Percentiles rank a stretch among this genome's conserved stretches.
phyloP scores from a whole-genome alignment of 1,140 invertebrate species.

The Pentalonia nigronervosa region DNA sequence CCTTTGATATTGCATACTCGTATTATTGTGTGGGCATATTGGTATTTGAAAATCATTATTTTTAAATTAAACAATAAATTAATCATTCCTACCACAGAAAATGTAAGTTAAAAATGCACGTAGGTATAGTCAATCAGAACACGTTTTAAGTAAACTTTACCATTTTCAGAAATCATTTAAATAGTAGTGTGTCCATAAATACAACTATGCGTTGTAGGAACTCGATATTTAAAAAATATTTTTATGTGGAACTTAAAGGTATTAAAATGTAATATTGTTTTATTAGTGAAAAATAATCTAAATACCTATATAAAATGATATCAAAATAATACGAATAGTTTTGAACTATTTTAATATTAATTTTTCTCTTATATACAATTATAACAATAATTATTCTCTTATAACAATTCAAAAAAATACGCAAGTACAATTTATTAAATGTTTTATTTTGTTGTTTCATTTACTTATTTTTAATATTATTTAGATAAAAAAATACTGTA shows the following conservation, averaged over 20 bases:
- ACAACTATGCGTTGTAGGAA: not conserved
- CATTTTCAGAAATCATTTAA: no score
- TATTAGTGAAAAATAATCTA: not conserved
- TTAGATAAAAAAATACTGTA: not conserved
- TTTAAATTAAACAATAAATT: not conserved
- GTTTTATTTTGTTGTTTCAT: not conserved
- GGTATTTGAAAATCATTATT: not conserved
- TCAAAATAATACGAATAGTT: not conserved
- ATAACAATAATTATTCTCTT: not conserved
- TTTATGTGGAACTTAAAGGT: not conserved
- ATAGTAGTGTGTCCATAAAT: not conserved
- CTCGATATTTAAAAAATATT: not conserved
- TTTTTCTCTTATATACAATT: not conserved
- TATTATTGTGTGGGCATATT: not conserved
- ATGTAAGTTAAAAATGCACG: not conserved
- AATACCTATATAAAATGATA: not conserved
- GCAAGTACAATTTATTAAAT: not conserved
- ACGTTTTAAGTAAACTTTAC: not conserved
- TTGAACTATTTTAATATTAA: not conserved
- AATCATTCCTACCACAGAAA: not conserved
- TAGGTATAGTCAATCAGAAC: not conserved
- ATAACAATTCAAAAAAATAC: not conserved
- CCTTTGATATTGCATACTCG: not conserved
- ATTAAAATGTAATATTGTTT: not conserved
- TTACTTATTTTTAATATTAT: not conserved